Percentiles rank a stretch among this genome's conserved stretches.
Evolutionary conservation across 2,113 vertebrate species (phyloP).

Genomic region (Tylochromis polylepis): DNA sequence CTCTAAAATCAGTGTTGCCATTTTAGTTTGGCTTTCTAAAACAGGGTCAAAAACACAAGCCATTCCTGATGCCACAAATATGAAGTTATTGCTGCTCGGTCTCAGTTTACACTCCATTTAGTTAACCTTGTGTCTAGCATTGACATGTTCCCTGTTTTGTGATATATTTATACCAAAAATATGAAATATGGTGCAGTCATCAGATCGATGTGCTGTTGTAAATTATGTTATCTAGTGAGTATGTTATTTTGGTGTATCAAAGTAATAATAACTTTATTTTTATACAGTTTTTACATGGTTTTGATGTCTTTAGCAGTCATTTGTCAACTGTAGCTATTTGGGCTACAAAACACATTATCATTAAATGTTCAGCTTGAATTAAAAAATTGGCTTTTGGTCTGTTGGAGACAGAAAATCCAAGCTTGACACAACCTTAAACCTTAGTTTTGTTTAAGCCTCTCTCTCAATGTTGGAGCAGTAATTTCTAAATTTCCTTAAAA

Average conservation of each 20-base stretch:
- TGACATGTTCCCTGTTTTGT: background rate
- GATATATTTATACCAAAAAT: slow-evolving; percentile 50
- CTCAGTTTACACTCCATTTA: background rate
- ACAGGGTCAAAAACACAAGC: background rate
- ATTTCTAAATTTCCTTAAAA: background rate
- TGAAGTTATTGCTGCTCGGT: background rate
- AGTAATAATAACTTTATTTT: slow-evolving; percentile 75
- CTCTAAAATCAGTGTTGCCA: background rate
- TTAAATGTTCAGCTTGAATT: background rate
- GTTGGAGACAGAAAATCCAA: background rate
- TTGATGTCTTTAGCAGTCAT: slow-evolving; percentile 73
- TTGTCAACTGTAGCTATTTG: background rate
- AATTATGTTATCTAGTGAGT: slow-evolving; percentile 10
- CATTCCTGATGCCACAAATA: background rate
- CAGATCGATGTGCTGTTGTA: slow-evolving; percentile 21
- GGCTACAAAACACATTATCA: background rate
- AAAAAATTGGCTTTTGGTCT: background rate
- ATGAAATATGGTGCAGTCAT: slow-evolving; percentile 32
- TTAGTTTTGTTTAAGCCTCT: background rate
- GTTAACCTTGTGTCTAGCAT: background rate
- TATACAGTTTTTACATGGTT: slow-evolving; percentile 52
- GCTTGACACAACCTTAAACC: background rate
- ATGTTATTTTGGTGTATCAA: slow-evolving; percentile 6
- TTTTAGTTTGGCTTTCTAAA: background rate
- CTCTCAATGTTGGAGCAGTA: background rate